A percentile compares a stretch with the other conserved stretches of the same genome.
phyloP scores from a whole-genome alignment of 2,797 vertebrate species.

The Microctenopoma lineatum region DNA sequence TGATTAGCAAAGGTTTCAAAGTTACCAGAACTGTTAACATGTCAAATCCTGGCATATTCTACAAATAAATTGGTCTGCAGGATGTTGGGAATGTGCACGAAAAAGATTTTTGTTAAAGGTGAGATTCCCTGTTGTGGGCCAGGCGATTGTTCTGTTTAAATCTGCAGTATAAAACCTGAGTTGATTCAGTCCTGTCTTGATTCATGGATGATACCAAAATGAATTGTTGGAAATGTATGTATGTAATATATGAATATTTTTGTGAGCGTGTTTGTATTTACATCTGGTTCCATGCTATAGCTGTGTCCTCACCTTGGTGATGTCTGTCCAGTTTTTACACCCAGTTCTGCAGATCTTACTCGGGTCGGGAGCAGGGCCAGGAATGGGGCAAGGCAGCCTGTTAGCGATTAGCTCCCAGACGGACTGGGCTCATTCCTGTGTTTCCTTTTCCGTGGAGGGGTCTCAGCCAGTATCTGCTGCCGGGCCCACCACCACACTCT shows the following conservation, averaged over 20 bases:
- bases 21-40: neutral
- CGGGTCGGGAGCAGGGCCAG: constrained; percentile 40
- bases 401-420: constrained; percentile 66
- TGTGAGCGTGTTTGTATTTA: constrained; percentile 6
- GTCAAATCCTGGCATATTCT: constrained; percentile 1
- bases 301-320: neutral
- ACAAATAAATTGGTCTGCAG: neutral
- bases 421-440: constrained; percentile 67
- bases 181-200: neutral
- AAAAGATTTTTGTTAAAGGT: constrained; percentile 14
- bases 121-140: constrained; percentile 4
- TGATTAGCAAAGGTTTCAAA: neutral
- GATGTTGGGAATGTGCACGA: neutral
- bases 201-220: neutral
- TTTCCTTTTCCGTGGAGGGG: constrained; percentile 63
- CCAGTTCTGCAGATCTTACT: constrained; percentile 38
- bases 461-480: constrained; percentile 75
- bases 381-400: constrained; percentile 41
- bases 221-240: neutral
- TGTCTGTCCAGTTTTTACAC: constrained; percentile 35
- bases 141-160: constrained; percentile 4
- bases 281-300: neutral
- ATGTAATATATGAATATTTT: neutral
- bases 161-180: constrained; percentile 16
- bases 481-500: constrained; percentile 57